These are phyloP conservation scores for Coecobrya sp. DNA, from an alignment of 2,888 invertebrate genomes.

Conservation along the genomic window DNA sequence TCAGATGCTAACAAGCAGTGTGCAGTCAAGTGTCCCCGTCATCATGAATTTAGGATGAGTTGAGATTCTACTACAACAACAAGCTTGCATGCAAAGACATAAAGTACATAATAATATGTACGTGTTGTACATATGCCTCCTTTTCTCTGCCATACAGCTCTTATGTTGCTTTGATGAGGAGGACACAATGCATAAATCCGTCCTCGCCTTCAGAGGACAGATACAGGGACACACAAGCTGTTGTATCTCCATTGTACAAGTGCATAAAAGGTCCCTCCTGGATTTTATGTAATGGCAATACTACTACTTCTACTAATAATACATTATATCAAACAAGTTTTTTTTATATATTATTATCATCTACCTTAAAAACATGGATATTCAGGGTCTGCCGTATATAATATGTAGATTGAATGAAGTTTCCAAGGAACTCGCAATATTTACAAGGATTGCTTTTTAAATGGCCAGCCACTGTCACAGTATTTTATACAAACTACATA, in stretches of 20 bases:
- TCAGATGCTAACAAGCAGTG: slow-evolving; percentile 66
- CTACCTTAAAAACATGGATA: background rate
- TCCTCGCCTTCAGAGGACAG: background rate
- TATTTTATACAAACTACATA: slow-evolving; percentile 19
- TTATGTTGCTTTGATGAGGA: background rate
- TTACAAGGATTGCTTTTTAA: slow-evolving; percentile 48
- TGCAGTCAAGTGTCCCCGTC: slow-evolving; percentile 60
- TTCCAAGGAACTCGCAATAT: slow-evolving; percentile 10
- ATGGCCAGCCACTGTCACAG: slow-evolving; percentile 43
- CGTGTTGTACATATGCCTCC: background rate
- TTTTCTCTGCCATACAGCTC: background rate
- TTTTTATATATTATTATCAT: background rate
- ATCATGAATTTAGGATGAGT: slow-evolving; percentile 70
- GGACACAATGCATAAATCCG: slow-evolving; percentile 5
- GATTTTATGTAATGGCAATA: background rate
- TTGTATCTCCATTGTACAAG: background rate
- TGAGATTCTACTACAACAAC: slow-evolving; percentile 28
- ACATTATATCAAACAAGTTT: background rate
- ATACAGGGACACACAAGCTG: background rate
- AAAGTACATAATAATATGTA: slow-evolving; percentile 13
- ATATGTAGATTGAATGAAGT: background rate
- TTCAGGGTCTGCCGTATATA: background rate
- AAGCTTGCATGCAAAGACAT: background rate
- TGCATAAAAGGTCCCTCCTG: slow-evolving; percentile 40
- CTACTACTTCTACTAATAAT: background rate